Base-by-base conservation (phyloP, 1,140 invertebrate genomes). In the Microplitis demolitor region DNA sequence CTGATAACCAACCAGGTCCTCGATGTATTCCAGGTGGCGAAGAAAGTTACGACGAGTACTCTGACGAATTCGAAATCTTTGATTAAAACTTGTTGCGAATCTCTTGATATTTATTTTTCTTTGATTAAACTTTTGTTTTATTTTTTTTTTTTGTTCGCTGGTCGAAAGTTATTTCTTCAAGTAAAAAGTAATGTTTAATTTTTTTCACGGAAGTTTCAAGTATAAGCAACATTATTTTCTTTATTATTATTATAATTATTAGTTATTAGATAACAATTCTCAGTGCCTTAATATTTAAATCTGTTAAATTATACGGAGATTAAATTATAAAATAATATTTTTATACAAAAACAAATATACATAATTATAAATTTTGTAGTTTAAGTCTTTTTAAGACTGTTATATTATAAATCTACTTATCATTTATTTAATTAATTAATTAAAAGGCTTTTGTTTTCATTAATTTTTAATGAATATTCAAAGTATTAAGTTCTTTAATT, bases 11-110 rank as follows among this genome's bases (percentile, higher is more conserved):
- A 24, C 33, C 34, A 24, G 24, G 24, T 24, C 24, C 24, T 31
- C 24, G 58, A 6, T 1, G 56, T 9, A 33, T 61, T 4, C 69
- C 71, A 8, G 73, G 3, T 62, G 73, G 69, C 8, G 72, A 62
- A 14, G 67, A 71, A 11, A 66, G 64, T 63, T 68, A 74, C 11
- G 72, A 72, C 16, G 14, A 66, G 4, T 72, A 74, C 45, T 72
- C 60, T 6, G 71, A 62, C 31, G 66, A 62, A 31, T 58, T 69
- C 4, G 66, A 68, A 54, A 14, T 73, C 54, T 45, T 64, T 61
- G 73, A 16, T 37, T 51, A 16, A 35, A 31, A 24, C 6, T 51
- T 51, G 45, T 64, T 45, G 13, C 14, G 35, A 64, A 64, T 45
- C 62, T 50, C 62, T 39, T 31, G 24, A 60, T 34, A 60, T 54